Base-by-base conservation (phyloP, 2,113 vertebrate species). In the Cephalopholis sonnerati region DNA sequence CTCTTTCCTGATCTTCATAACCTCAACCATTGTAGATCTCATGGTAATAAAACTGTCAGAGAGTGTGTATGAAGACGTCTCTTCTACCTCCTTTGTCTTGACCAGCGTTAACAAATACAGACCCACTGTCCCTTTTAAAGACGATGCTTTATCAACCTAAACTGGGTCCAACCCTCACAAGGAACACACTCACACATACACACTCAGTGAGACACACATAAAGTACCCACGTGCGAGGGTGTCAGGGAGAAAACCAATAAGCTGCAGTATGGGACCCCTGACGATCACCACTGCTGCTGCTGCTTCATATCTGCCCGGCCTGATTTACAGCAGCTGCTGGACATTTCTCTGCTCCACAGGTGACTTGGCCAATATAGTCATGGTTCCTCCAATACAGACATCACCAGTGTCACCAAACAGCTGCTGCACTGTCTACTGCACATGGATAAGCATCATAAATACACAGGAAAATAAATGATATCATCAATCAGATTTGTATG, bases 291-390 rank as follows among this genome's bases (percentile, higher is more conserved):
- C 41, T 1, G 44, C 85, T 32, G 44, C 85, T 32, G 72, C 70
- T 20, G 74, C 77, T 74, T 82, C 79, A 50, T 86, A 69, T 82
- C 77, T 75, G 82, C 11, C 9, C 16, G 20, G 29, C 59, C 66
- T 86, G 83, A 92, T 77, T 88, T 84, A 87, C 82, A 77, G 84
- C 89, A 68, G 84, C 86, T 85, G 87, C 50, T 46, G 73, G 74
- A 73, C 79, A 51, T 74, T 83, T 73, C 79, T 74, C 84, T 57
- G 77, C 87, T 87, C 89, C 73, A 68, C 77, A 83, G 83, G 86
- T 89, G 78, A 87, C 62, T 68, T 51, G 83, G 82, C 71, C 66
- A 61, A 75, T 77, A 74, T 3, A 68, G 66, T 13, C 17, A 7
- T 5, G 44, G 71, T 69, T 74, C 53, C 0, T 64, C 57, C 57